Percentiles rank a stretch among this genome's conserved stretches.
Conservation (phyloP, 2,113 vertebrate species). For the Mirza zaza region DNA sequence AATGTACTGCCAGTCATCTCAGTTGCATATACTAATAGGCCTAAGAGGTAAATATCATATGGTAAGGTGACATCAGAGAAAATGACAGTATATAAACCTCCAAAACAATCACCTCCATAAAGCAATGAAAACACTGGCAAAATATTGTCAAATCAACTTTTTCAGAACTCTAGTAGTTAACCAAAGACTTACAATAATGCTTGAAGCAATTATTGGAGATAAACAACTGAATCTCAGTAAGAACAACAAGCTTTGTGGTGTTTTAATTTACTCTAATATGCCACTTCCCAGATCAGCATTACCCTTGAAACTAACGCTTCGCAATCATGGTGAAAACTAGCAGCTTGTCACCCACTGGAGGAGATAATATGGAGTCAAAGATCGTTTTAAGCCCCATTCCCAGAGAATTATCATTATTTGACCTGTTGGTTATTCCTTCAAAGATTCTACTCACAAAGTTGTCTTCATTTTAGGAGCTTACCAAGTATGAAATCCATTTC, state of each 20-base stretch:
- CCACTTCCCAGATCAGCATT: not conserved
- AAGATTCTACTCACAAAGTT: not conserved
- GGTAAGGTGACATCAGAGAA: not conserved
- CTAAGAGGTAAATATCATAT: not conserved
- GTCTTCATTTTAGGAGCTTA: not conserved
- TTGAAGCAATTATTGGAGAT: not conserved
- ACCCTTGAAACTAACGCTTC: not conserved
- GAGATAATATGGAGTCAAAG: not conserved
- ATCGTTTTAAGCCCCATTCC: not conserved
- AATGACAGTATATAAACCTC: not conserved
- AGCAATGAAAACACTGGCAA: not conserved
- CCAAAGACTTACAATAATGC: not conserved
- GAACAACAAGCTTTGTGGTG: not conserved
- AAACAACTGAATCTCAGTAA: constrained; percentile 11
- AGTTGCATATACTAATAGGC: not conserved
- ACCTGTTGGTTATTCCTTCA: not conserved
- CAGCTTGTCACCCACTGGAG: not conserved
- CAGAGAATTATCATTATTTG: not conserved
- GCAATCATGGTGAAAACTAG: not conserved
- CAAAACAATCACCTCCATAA: not conserved
- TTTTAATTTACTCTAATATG: constrained; percentile 11
- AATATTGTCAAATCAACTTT: not conserved
- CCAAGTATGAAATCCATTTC: not conserved
- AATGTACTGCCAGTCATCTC: not conserved
- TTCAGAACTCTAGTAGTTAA: not conserved